Evolutionary conservation across 2,888 invertebrate species (phyloP).

Genomic region (Zonitis immaculata): DNA sequence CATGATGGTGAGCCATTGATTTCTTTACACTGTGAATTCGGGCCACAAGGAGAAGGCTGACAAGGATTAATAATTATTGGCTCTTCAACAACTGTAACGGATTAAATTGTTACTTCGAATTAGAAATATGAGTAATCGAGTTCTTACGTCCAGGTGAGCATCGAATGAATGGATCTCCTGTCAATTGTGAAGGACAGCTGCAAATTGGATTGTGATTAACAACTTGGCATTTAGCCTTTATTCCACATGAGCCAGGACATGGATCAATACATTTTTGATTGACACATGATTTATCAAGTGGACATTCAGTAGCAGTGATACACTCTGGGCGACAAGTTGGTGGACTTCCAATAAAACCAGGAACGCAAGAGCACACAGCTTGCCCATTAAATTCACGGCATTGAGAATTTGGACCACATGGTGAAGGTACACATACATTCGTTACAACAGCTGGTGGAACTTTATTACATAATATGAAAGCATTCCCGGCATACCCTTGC

Average conservation of each 20-base stretch:
- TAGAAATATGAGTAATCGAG: too few species aligned
- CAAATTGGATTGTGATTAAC: constrained; percentile 58
- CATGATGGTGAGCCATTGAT: constrained; percentile 58
- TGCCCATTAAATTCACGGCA: too few species aligned
- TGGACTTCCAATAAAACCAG: constrained; percentile 51
- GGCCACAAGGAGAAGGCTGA: constrained; percentile 66
- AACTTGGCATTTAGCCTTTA: constrained; percentile 54
- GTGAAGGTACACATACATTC: too few species aligned
- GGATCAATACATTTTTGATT: constrained; percentile 60
- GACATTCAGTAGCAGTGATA: constrained; percentile 52
- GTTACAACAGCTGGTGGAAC: too few species aligned
- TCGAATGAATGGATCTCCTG: constrained; percentile 64
- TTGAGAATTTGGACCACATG: too few species aligned
- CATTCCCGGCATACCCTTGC: constrained; percentile 57
- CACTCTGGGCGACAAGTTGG: constrained; percentile 55
- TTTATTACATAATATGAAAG: too few species aligned
- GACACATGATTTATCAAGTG: constrained; percentile 53
- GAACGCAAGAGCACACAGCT: constrained; percentile 54
- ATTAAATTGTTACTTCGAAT: too few species aligned
- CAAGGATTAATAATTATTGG: constrained; percentile 54
- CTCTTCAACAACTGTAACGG: too few species aligned
- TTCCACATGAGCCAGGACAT: constrained; percentile 55
- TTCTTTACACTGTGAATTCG: constrained; percentile 62
- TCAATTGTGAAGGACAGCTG: constrained; percentile 51
- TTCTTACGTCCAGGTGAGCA: constrained; percentile 48